Evolutionary conservation across 1,140 invertebrate genomes (phyloP).

Genomic region (Papilio helenus): DNA sequence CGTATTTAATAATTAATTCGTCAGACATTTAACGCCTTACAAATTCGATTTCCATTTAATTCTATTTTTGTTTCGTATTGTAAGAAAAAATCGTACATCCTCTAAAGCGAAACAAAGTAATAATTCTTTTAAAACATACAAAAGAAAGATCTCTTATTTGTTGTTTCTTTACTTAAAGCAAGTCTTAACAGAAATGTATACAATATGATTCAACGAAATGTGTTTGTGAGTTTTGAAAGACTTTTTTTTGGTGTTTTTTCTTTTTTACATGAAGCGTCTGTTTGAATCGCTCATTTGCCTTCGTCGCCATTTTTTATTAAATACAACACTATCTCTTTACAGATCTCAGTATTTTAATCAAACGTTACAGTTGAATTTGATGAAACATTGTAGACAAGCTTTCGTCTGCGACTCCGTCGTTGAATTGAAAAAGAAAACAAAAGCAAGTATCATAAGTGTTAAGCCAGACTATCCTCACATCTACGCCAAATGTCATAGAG

Average conservation of each 20-base stretch:
- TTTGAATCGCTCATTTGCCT: not conserved
- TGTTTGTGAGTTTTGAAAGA: conserved; percentile 9
- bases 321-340: not conserved
- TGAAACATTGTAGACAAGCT: not conserved
- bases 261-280: not conserved
- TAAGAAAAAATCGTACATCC: not conserved
- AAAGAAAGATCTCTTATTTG: not conserved
- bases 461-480: no score
- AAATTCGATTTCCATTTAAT: conserved; percentile 2
- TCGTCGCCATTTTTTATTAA: not conserved
- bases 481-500: no score
- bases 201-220: conserved; percentile 14
- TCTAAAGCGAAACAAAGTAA: not conserved
- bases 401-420: no score
- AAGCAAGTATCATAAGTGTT: no score
- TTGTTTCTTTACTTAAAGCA: conserved; percentile 7
- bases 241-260: not conserved
- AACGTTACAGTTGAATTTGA: not conserved
- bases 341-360: not conserved
- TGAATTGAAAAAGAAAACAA: not conserved
- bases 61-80: not conserved
- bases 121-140: not conserved
- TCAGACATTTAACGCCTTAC: not conserved
- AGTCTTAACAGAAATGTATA: conserved; percentile 15
- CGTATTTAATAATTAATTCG: not conserved